Percentiles rank a stretch among this genome's conserved stretches.
Conservation (phyloP, 2,113 vertebrate species). For the Merops nubicus region DNA sequence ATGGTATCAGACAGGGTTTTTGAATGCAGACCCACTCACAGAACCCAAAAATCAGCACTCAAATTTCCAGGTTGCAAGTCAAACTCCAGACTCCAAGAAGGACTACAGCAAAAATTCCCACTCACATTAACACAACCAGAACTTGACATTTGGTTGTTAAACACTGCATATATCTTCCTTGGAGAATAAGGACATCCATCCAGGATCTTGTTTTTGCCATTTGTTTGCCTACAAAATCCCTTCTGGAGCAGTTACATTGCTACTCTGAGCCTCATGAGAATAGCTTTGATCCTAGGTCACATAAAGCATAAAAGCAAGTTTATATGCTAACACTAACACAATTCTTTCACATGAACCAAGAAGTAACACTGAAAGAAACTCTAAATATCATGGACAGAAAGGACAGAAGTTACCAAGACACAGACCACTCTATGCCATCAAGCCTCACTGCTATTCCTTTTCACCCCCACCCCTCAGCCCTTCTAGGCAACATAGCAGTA, state of each 20-base stretch:
- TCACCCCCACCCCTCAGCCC: not conserved
- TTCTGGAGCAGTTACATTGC: not conserved
- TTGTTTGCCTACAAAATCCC: conserved; percentile 18
- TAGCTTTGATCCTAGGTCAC: conserved; percentile 1
- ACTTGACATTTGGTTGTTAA: not conserved
- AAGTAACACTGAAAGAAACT: not conserved
- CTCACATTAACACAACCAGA: not conserved
- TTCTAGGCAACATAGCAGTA: not conserved
- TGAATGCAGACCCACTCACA: not conserved
- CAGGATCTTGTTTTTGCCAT: not conserved
- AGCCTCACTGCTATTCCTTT: not conserved
- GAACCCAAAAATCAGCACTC: not conserved
- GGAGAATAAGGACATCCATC: not conserved
- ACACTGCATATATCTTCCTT: not conserved
- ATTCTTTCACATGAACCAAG: conserved; percentile 35
- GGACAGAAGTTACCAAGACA: not conserved
- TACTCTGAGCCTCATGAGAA: not conserved
- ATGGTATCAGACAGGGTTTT: not conserved
- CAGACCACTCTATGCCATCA: not conserved
- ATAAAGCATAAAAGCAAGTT: not conserved
- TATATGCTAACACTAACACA: not conserved
- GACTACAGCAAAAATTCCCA: not conserved
- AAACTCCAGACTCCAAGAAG: not conserved
- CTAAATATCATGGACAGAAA: not conserved
- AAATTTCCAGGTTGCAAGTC: not conserved